Evolutionary conservation across 2,888 invertebrate genomes (phyloP).

Genomic region (Lacanobia oleracea): DNA sequence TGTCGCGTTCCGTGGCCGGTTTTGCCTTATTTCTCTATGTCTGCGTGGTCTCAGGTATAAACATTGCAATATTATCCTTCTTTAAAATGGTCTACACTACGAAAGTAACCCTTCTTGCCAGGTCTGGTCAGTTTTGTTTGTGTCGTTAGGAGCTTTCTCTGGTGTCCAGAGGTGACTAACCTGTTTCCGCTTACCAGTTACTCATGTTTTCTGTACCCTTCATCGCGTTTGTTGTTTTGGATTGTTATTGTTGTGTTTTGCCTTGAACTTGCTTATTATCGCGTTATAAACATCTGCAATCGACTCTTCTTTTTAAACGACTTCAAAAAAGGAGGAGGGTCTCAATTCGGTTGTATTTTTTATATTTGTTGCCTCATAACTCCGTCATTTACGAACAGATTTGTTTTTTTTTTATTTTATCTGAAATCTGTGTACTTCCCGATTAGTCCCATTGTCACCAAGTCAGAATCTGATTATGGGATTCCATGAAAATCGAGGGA

Average conservation of each 20-base stretch:
- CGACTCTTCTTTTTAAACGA: background rate
- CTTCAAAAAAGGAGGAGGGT: no score
- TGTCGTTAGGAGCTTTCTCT: background rate
- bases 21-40: constrained; percentile 30
- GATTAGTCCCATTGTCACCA: no score
- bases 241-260: background rate
- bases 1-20: constrained; percentile 56
- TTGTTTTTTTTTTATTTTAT: no score
- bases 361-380: no score
- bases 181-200: background rate
- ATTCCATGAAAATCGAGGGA: no score
- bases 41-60: constrained; percentile 48
- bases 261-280: background rate
- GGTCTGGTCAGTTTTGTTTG: background rate
- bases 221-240: background rate
- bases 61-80: constrained; percentile 15
- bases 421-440: no score
- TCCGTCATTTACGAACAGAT: no score
- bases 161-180: background rate
- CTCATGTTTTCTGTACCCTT: background rate
- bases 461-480: no score
- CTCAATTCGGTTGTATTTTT: no score
- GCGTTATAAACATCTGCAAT: background rate
- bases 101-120: background rate
- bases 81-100: background rate